A percentile compares a stretch with the other conserved stretches of the same genome.
Conservation (phyloP, 2,888 invertebrate genomes). For the Cistogaster globosa region DNA sequence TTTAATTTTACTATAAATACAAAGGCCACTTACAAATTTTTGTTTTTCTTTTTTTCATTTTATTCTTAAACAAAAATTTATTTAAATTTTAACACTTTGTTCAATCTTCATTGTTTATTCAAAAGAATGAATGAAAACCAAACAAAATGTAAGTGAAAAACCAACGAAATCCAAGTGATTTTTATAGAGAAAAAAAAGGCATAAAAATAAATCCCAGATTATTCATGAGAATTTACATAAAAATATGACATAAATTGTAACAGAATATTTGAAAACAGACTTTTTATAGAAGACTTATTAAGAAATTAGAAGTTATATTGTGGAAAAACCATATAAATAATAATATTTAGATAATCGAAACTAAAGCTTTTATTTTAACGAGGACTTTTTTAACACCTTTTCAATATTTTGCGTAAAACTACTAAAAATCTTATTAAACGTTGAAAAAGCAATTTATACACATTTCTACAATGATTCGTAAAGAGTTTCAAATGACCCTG, state of each 20-base stretch:
- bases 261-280: background rate
- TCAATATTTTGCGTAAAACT: too few relatives aligned
- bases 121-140: constrained; percentile 36
- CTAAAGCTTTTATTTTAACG: too few relatives aligned
- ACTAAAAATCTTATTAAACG: too few relatives aligned
- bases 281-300: too few relatives aligned
- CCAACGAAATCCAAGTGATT: background rate
- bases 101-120: constrained; percentile 37
- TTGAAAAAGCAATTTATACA: too few relatives aligned
- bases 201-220: background rate
- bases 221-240: constrained; percentile 7
- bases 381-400: too few relatives aligned
- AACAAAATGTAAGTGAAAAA: constrained; percentile 10
- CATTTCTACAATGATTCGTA: too few relatives aligned
- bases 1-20: background rate
- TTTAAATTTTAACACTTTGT: constrained; percentile 42
- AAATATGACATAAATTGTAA: constrained; percentile 18
- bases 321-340: too few relatives aligned
- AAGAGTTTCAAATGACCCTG: too few relatives aligned
- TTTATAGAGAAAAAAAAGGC: background rate
- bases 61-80: constrained; percentile 12
- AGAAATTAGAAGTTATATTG: too few relatives aligned
- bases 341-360: too few relatives aligned
- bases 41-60: background rate
- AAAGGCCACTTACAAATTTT: constrained; percentile 29